Evolutionary conservation across 2,888 invertebrate species (phyloP), one percentile per base, ranked within the genome.

Genomic region (Salticus scenicus): DNA sequence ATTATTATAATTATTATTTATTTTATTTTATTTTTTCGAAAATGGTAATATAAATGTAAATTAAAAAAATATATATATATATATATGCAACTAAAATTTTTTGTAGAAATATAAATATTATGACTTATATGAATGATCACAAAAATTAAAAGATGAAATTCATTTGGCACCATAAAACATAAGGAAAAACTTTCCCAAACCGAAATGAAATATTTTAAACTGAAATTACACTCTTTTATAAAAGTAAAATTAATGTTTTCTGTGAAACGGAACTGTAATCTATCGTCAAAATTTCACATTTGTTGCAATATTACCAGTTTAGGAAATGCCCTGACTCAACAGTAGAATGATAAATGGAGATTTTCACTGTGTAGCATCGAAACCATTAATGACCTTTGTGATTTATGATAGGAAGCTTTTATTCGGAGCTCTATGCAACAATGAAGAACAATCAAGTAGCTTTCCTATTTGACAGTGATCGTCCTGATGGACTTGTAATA

Each of bases 341-440:
- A 57, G 57, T 24, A 12, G 57, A 57, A 57, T 57, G 57, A 57
- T 57, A 24, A 57, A 57, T 57, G 57, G 17, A 7, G 57, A 20
- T 57, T 24, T 57, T n/a, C 57, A 24, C 57, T 57, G 4, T 5
- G 57, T 5, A 57, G 57, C 14, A 57, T 20, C 20, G 57, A 57
- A 57, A 57, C 57, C 57, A 57, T 57, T 57, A 57, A 57, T 57
- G 57, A 57, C 57, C 5, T 24, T 24, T 4, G 57, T 57, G 57
- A 57, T 57, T 57, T 57, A 57, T 57, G 57, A 17, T 57, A 24
- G 57, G 57, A 24, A 24, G 57, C 57, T 57, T 57, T 57, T 57
- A 57, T 57, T 57, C 24, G 57, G 24, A 57, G 24, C 5, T 20
- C 57, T 24, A 4, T 20, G 20, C 24, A 5, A 24, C 20, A 20